A percentile compares a stretch with the other conserved stretches of the same genome.
phyloP scores from a whole-genome alignment of 2,888 invertebrate species.

The Hydroisotoma schaefferi region DNA sequence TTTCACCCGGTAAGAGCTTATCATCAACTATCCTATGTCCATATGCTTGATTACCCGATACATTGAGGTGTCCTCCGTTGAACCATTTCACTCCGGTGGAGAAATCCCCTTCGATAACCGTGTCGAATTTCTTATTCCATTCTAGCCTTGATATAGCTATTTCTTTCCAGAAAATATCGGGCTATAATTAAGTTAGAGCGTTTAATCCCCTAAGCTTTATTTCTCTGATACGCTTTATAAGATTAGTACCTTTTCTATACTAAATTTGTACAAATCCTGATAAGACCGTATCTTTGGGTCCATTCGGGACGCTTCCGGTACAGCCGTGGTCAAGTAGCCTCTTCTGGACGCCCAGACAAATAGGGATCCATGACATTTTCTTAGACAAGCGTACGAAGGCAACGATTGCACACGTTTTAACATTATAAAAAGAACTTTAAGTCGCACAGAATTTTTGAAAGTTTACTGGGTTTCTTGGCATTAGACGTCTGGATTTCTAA shows the following conservation, averaged over 20 bases:
- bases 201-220: background rate
- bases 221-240: background rate
- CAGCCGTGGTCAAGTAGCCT: slow-evolving; percentile 42
- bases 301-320: slow-evolving; percentile 43
- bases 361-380: no score
- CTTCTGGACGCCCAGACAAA: no score
- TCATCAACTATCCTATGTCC: background rate
- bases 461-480: no score
- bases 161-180: slow-evolving; percentile 45
- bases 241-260: slow-evolving; percentile 44
- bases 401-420: no score
- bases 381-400: no score
- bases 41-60: slow-evolving; percentile 33
- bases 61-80: slow-evolving; percentile 42
- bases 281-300: slow-evolving; percentile 38
- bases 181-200: slow-evolving; percentile 21
- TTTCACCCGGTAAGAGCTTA: no score
- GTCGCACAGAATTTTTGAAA: no score
- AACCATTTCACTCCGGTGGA: slow-evolving; percentile 41
- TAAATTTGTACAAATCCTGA: slow-evolving; percentile 43
- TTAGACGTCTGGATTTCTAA: no score
- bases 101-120: slow-evolving; percentile 40
- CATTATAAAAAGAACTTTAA: no score
- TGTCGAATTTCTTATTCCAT: slow-evolving; percentile 37
- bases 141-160: slow-evolving; percentile 37